Evolutionary conservation across 2,113 vertebrate genomes (phyloP), one percentile per base, ranked within the genome.

Genomic region (Turnix velox): DNA sequence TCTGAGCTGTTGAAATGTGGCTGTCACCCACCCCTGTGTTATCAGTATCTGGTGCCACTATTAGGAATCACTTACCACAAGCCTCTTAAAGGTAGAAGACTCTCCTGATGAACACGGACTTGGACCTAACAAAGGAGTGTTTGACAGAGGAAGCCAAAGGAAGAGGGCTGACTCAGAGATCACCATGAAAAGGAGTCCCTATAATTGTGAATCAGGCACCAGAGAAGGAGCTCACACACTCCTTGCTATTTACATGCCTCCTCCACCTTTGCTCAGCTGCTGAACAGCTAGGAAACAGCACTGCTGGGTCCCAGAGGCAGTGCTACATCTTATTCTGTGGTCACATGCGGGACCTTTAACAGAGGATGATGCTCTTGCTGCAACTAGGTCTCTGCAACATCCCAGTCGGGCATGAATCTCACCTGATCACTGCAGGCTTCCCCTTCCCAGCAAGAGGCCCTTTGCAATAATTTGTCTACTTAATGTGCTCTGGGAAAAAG

Each of bases 21-120:
- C 39, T 95, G 78, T 93, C 91, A 74, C 58, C 91, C 78, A 58
- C 84, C 69, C 66, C 89, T 55, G 73, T 7, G 49, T 87, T 94
- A 96, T 92, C 96, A 87, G 87, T 54, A 94, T 62, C 92, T 92
- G 81, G 77, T 84, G 78, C 89, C 86, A 89, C 94, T 87, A 94
- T 65, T 82, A 93, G 88, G 91, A 88, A 92, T 73, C 80, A 69
- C 93, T 96, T 88, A 86, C 94, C 92, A 91, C 81, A 66, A 84
- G 84, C 62, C 92, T 91, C 94, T 95, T 84, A 83, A 85, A 90
- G 78, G 92, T 91, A 94, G 91, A 91, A 92, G 79, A n/a, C n/a
- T n/a, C 95, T 92, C 91, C 52, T 33, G 89, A 80, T 76, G 84
- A 89, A 52, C 49, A 39, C 87, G 87, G 80, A 62, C 46, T 67